phyloP scores from a whole-genome alignment of 1,140 invertebrate species.

The Cydia strobilella region DNA sequence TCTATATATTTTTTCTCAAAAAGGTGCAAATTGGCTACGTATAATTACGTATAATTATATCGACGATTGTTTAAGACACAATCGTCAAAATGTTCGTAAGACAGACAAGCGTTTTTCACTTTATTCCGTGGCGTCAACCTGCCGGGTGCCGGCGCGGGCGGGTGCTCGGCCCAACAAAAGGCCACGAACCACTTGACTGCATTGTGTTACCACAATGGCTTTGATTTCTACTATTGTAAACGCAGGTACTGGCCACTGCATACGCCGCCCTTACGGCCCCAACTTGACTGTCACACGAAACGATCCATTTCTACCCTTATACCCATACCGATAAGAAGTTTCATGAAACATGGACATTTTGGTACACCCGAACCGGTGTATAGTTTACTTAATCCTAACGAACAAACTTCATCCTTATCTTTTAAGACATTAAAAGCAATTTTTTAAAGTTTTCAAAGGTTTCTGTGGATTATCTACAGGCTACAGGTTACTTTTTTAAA shows the following conservation, averaged over 20 bases:
- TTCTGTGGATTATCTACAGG: background rate
- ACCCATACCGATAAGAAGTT: background rate
- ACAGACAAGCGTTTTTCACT: background rate
- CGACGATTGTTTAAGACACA: background rate
- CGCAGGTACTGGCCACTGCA: slow-evolving; percentile 51
- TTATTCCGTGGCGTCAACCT: slow-evolving; percentile 35
- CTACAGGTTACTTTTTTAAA: slow-evolving; percentile 14
- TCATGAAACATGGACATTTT: background rate
- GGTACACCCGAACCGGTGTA: background rate
- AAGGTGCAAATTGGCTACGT: too few species aligned
- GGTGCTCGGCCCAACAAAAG: slow-evolving; percentile 52
- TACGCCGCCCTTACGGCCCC: slow-evolving; percentile 19
- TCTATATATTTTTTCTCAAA: too few species aligned
- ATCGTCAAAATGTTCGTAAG: background rate
- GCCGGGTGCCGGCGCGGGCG: slow-evolving; percentile 37
- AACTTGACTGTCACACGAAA: background rate
- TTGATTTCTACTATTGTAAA: slow-evolving; percentile 64
- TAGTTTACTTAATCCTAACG: background rate
- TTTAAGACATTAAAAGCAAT: slow-evolving; percentile 4
- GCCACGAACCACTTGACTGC: slow-evolving; percentile 62
- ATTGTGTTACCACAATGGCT: slow-evolving; percentile 64
- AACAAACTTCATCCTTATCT: background rate
- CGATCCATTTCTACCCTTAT: background rate
- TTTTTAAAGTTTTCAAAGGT: background rate
- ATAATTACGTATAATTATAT: too few species aligned